Evolutionary conservation across 2,797 vertebrate genomes (phyloP), one percentile per base, ranked within the genome.

Genomic region (Pseudomugil gertrudae): DNA sequence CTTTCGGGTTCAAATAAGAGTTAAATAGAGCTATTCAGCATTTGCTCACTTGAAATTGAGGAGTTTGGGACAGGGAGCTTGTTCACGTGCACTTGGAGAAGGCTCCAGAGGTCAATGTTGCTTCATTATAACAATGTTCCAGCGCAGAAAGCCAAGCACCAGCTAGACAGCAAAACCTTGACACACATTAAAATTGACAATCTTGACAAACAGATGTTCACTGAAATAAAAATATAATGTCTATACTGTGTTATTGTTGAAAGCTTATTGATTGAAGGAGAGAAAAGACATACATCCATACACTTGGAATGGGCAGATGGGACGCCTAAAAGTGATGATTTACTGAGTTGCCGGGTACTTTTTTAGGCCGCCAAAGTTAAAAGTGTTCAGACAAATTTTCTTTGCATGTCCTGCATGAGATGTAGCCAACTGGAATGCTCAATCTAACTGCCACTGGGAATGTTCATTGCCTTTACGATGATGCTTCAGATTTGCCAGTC

Each of bases 251-350:
- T 85, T 81, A 81, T 60, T 87, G 78, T 87, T 69, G 78, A 87
- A 87, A 93, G 91, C 91, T 90, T 91, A 85, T 91, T 59, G 63
- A 80, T 85, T 89, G 84, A 90, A 52, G 75, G 67, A 84, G 50
- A 82, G 61, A 72, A 85, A 68, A 87, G 78, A 82, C 66, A 10
- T 81, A 88, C 84, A 88, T 85, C 84, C 80, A 86, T 80, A 84
- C 79, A 77, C 74, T 65, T 63, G 51, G 82, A 87, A 76, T 60
- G 76, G 73, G 85, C 74, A 85, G 79, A 84, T 73, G 66, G 59
- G 71, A 75, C 48, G 27, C 59, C 23, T 61, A 55, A 70, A 72
- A 64, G 66, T n/a, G 36, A 57, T 2, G 30, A 66, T 35, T 36
- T 27, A 61, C 53, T 36, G 73, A 77, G 75, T 35, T 58, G 59